phyloP scores from a whole-genome alignment of 2,113 vertebrate species.

The Larimichthys crocea region DNA sequence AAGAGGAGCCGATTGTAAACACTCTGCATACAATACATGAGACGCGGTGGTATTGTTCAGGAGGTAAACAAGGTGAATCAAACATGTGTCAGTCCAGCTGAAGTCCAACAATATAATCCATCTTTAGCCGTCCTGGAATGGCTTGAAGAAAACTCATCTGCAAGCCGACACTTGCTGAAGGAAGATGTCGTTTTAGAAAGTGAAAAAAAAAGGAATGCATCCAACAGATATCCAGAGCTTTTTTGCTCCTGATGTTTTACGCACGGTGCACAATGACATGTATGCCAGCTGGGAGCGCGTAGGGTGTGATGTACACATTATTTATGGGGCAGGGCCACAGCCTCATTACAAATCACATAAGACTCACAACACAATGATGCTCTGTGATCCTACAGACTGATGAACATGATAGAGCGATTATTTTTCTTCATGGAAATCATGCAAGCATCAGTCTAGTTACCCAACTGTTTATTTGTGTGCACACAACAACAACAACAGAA shows the following conservation, averaged over 20 bases:
- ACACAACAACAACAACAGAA: neutral
- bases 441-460: neutral
- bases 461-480: neutral
- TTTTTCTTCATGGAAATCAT: neutral
- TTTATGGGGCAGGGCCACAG: conserved; percentile 27
- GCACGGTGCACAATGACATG: neutral
- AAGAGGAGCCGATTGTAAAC: neutral
- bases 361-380: neutral
- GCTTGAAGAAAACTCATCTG: neutral
- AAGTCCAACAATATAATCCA: neutral
- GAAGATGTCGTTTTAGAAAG: neutral
- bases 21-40: neutral
- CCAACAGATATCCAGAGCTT: neutral
- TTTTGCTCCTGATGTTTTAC: conserved; percentile 2
- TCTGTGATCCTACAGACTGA: neutral
- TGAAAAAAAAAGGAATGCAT: neutral
- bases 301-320: conserved; percentile 12
- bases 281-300: conserved; percentile 10
- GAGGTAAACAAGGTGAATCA: conserved; percentile 17
- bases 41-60: neutral
- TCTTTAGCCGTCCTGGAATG: neutral
- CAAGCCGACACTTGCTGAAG: neutral
- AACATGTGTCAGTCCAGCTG: conserved; percentile 6
- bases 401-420: rapidly evolving
- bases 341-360: conserved; percentile 5